Conservation (phyloP, 30 jellyfish, hydroid and myxozoan genomes). For the Rhopilema esculentum region DNA sequence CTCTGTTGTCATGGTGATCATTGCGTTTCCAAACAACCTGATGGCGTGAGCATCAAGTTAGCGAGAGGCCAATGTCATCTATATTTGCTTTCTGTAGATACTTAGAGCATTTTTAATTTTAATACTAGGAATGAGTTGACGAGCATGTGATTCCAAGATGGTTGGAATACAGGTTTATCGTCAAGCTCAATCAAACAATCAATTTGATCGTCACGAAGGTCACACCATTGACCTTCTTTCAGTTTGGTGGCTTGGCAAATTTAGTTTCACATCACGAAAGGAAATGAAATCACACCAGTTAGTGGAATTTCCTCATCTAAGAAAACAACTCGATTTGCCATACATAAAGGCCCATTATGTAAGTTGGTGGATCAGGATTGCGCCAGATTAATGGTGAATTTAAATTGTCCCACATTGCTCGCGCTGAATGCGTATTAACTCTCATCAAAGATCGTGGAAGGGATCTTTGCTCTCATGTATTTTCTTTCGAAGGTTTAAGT, state of each 20-base stretch:
- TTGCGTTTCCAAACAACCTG: not conserved
- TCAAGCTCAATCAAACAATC: slow-evolving; percentile 31
- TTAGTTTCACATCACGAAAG: slow-evolving; percentile 57
- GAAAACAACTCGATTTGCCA: not conserved
- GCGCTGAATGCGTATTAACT: not conserved
- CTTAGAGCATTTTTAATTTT: slow-evolving; percentile 2
- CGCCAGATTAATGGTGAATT: not conserved
- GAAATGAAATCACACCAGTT: slow-evolving; percentile 66
- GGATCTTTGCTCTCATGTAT: too few relatives aligned
- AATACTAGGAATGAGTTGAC: slow-evolving; percentile 14
- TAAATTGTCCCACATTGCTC: not conserved
- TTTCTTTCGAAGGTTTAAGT: too few relatives aligned
- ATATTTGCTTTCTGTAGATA: not conserved
- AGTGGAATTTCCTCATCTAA: slow-evolving; percentile 16
- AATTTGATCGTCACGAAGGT: slow-evolving; percentile 65
- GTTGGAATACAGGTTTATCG: slow-evolving; percentile 55
- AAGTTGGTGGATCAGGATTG: slow-evolving; percentile 9
- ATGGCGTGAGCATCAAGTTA: slow-evolving; percentile 3
- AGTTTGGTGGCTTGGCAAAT: slow-evolving; percentile 17
- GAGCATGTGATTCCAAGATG: slow-evolving; percentile 70
- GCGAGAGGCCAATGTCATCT: not conserved
- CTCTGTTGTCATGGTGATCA: not conserved
- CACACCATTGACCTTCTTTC: slow-evolving; percentile 57
- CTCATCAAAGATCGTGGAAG: too few relatives aligned
- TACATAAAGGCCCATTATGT: slow-evolving; percentile 2